Evolutionary conservation across 2,113 vertebrate genomes (phyloP).

Genomic region (Microtus oregoni): DNA sequence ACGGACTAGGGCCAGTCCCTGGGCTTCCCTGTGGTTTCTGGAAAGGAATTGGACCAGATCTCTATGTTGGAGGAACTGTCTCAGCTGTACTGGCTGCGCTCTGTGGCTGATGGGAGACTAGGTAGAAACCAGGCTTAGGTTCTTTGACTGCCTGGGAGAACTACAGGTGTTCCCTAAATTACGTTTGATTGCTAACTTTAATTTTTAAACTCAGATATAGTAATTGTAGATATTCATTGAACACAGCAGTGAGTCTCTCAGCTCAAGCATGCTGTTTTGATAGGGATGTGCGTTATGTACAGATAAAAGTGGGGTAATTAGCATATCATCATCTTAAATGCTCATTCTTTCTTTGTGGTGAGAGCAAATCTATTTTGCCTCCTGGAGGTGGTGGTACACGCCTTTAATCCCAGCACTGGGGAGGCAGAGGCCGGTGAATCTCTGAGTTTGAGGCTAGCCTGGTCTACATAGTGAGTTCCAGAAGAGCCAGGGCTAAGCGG

Average conservation of each 20-base stretch:
- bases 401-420: background rate
- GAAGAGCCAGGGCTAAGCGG: background rate
- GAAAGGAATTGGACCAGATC: background rate
- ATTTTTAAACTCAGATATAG: too few relatives aligned
- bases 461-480: background rate
- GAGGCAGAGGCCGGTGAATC: background rate
- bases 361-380: background rate
- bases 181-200: background rate
- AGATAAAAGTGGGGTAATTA: background rate
- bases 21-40: background rate
- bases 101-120: background rate
- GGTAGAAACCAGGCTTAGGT: background rate
- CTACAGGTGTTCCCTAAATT: background rate
- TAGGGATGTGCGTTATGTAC: background rate
- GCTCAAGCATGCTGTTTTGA: background rate
- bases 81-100: background rate
- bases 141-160: background rate
- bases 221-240: background rate
- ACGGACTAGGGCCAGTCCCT: background rate
- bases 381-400: background rate
- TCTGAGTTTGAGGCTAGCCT: background rate
- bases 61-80: background rate
- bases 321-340: background rate
- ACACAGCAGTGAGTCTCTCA: background rate
- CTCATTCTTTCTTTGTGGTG: background rate